These are phyloP conservation scores for Barypeithes pellucidus DNA, from an alignment of 2,888 invertebrate genomes.

Conservation along the genomic window DNA sequence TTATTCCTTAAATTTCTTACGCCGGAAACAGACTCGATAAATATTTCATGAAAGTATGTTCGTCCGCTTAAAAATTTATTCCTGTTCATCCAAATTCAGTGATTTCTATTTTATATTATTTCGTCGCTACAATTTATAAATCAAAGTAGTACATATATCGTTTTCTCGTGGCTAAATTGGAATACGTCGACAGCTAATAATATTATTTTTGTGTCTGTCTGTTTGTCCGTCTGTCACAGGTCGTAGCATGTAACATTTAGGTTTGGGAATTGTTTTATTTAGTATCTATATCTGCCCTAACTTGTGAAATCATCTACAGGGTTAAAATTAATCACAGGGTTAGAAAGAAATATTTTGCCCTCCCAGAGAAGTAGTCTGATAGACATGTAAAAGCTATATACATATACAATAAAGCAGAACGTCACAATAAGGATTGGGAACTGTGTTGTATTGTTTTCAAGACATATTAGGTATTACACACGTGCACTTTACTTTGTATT, in stretches of 20 bases:
- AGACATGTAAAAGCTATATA: conserved; percentile 27
- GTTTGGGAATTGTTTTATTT: background rate
- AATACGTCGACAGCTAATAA: too few species aligned
- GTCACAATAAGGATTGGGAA: conserved; percentile 14
- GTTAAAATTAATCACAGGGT: conserved; percentile 23
- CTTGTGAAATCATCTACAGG: conserved; percentile 49
- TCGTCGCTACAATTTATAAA: too few species aligned
- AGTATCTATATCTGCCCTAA: conserved; percentile 39
- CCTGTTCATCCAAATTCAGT: too few species aligned
- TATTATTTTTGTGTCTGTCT: too few species aligned
- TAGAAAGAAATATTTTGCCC: conserved; percentile 15
- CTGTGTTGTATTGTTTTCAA: background rate
- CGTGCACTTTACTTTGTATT: background rate
- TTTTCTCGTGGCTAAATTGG: too few species aligned
- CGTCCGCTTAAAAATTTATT: too few species aligned
- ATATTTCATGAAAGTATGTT: too few species aligned
- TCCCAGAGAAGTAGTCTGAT: conserved; percentile 3
- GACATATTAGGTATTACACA: background rate
- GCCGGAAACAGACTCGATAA: background rate
- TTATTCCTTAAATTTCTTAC: background rate
- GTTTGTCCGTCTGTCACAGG: too few species aligned
- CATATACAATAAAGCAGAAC: conserved; percentile 39
- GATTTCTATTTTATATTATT: too few species aligned
- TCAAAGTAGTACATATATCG: too few species aligned
- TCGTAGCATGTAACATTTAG: too few species aligned